Conservation (phyloP, 2,888 invertebrate species). For the Zygogramma bicolorata region DNA sequence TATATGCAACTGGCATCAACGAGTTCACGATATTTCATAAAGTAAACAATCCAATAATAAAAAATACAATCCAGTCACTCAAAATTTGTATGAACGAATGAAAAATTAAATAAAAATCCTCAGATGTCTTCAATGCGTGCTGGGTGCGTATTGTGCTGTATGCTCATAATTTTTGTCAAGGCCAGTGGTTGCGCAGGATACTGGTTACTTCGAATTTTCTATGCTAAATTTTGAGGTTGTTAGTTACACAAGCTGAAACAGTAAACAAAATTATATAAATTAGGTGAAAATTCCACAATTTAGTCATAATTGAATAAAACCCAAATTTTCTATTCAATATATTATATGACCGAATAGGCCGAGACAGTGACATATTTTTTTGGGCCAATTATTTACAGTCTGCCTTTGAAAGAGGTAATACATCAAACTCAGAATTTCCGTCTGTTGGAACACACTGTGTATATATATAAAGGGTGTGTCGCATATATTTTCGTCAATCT, state of each 20-base stretch:
- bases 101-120: conserved; percentile 74
- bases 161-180: conserved; percentile 60
- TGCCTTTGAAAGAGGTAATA: too few relatives aligned
- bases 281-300: too few relatives aligned
- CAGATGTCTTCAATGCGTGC: conserved; percentile 93
- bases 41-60: conserved; percentile 51
- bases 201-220: conserved; percentile 69
- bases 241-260: conserved; percentile 77
- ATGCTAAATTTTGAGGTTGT: conserved; percentile 69
- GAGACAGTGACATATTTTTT: too few relatives aligned
- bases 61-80: conserved; percentile 64
- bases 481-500: too few relatives aligned
- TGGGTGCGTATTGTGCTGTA: conserved; percentile 79
- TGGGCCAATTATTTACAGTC: too few relatives aligned
- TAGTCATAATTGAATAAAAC: too few relatives aligned
- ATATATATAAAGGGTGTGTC: too few relatives aligned
- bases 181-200: conserved; percentile 66
- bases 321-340: too few relatives aligned
- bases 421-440: too few relatives aligned
- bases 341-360: too few relatives aligned
- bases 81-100: conserved; percentile 63
- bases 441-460: too few relatives aligned
- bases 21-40: conserved; percentile 54
- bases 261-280: too few relatives aligned
- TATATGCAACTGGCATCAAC: conserved; percentile 45